Base-by-base conservation (phyloP, 2,888 invertebrate species). In the Chrysodeixis includens region DNA sequence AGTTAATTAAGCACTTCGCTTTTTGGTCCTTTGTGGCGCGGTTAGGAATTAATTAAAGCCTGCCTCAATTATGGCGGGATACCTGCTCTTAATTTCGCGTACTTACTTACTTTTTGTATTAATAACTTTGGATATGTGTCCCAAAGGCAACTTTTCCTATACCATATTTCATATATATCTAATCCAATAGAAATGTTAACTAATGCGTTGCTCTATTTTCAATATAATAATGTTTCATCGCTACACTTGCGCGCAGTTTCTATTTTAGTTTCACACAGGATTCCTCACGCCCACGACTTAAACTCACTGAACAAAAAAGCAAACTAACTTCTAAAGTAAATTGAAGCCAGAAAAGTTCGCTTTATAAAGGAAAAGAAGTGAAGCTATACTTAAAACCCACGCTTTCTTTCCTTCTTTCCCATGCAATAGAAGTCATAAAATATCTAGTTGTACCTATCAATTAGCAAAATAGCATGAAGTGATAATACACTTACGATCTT, bases 1-100 rank as follows among this genome's bases (percentile, higher is more conserved):
- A 64, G 63, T 74, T 76, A 76, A 78, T 78, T 78, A 76, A 66
- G 56, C 57, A 63, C 40, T 62, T 66, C 67, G 56, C 54, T 44
- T 61, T 56, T 56, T 30, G 18, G 46, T 49, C 57, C 56, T 75
- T 57, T 70, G 73, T 70, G 51, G 35, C 58, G 14, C 44, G 18
- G 61, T 49, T 18, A 10, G 58, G 56, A 30, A 30, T 32, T 70
- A 70, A 16, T 18, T 35, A 35, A 35, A 8, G 10, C 40, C n/a
- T 1, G 46, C 10, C 46, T 20, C 46, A 20, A 18, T 49, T 40
- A 40, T 40, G n/a, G 6, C 40, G 40, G 40, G 40, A 40, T 40
- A 40, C n/a, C 7, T 1, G 40, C 6, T 40, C n/a, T 40, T 40
- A 40, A 40, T 40, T 40, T n/a, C n/a, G 40, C 40, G n/a, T 35